phyloP scores from a whole-genome alignment of 2,113 vertebrate species.

The Euleptes europaea region DNA sequence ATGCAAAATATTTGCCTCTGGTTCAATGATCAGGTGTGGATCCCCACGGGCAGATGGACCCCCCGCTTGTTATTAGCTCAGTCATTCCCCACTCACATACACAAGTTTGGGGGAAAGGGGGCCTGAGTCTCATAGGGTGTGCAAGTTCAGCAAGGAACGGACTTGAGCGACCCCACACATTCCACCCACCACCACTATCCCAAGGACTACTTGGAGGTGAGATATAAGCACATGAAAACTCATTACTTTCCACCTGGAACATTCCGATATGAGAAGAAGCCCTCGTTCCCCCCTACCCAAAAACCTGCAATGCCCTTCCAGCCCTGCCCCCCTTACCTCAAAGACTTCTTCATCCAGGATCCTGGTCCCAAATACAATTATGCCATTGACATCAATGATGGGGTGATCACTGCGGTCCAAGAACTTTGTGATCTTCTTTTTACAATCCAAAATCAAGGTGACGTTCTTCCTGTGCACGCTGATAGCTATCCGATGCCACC shows the following conservation, averaged over 20 bases:
- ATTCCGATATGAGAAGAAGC: neutral
- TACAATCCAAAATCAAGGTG: constrained; percentile 94
- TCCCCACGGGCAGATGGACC: too few relatives aligned
- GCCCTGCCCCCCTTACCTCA: constrained; percentile 80
- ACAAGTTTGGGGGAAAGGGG: too few relatives aligned
- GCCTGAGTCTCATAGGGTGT: too few relatives aligned
- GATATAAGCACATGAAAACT: too few relatives aligned
- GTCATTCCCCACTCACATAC: too few relatives aligned
- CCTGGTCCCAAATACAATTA: constrained; percentile 94
- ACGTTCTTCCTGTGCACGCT: constrained; percentile 92
- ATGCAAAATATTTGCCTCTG: too few relatives aligned
- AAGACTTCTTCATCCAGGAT: constrained; percentile 98
- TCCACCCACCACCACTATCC: neutral
- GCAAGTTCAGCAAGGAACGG: too few relatives aligned
- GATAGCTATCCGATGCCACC: constrained; percentile 95
- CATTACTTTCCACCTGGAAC: neutral
- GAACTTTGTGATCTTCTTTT: constrained; percentile 87
- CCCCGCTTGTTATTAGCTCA: too few relatives aligned
- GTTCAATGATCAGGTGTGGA: too few relatives aligned
- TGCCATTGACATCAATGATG: constrained; percentile 92
- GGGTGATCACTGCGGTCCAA: constrained; percentile 86
- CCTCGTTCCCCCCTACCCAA: accelerated
- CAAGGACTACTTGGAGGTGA: too few relatives aligned
- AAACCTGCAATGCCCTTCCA: neutral
- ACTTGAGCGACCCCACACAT: too few relatives aligned